Evolutionary conservation across 1,140 invertebrate species (phyloP).

Genomic region (Magallana ariakensis): DNA sequence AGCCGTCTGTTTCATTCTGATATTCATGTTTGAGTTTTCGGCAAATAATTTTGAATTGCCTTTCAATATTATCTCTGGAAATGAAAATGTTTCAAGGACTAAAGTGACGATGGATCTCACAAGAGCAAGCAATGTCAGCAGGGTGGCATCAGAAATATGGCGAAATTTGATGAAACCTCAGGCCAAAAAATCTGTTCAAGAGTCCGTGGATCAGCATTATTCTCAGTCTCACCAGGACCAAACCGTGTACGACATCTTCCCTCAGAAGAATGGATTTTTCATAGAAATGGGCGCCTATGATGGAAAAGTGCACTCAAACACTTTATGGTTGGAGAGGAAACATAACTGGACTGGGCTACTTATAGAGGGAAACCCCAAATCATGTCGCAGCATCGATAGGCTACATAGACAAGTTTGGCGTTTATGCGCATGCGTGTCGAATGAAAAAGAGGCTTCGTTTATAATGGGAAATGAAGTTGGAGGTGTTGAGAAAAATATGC

Average conservation of each 20-base stretch:
- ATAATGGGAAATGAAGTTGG: not conserved
- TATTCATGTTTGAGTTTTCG: too few species aligned
- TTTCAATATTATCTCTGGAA: too few species aligned
- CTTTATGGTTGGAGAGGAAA: constrained; percentile 41
- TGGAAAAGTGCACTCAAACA: constrained; percentile 7
- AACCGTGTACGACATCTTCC: constrained; percentile 29
- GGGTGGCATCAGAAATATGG: not conserved
- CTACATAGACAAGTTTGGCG: not conserved
- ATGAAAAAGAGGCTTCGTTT: not conserved
- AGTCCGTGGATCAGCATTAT: not conserved
- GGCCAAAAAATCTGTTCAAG: not conserved
- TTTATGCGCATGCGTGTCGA: not conserved
- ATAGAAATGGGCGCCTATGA: constrained; percentile 47
- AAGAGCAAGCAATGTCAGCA: too few species aligned
- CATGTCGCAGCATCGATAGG: not conserved
- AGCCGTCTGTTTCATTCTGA: too few species aligned
- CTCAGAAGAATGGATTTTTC: constrained; percentile 38
- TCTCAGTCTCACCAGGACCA: constrained; percentile 19
- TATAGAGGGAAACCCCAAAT: not conserved
- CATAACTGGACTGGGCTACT: constrained; percentile 20
- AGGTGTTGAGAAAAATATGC: constrained; percentile 8
- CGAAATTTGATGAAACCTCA: not conserved
- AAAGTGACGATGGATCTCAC: too few species aligned
- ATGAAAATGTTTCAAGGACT: too few species aligned
- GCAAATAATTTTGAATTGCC: too few species aligned